Percentiles rank a stretch among this genome's conserved stretches.
Evolutionary conservation across 2,113 vertebrate species (phyloP).

Genomic region (Hylia prasina): DNA sequence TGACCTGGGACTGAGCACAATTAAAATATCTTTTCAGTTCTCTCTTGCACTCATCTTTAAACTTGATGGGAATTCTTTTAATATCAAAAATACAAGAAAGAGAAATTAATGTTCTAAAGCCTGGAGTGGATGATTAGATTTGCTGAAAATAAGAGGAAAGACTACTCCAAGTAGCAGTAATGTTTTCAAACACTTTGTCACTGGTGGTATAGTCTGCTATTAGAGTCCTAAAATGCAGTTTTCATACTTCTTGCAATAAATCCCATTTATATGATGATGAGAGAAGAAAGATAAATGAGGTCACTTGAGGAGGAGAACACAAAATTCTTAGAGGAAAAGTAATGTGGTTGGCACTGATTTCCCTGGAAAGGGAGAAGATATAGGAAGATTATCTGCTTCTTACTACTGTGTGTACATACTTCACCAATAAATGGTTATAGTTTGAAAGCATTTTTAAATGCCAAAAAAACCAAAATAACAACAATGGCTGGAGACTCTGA

Average conservation of each 20-base stretch:
- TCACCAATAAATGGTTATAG: background rate
- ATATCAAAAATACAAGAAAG: background rate
- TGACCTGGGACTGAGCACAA: background rate
- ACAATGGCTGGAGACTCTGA: background rate
- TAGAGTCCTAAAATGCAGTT: background rate
- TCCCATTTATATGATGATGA: background rate
- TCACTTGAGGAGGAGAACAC: background rate
- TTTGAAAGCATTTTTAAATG: background rate
- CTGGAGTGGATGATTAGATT: background rate
- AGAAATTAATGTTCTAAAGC: background rate
- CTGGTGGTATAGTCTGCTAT: background rate
- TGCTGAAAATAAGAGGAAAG: conserved; percentile 1
- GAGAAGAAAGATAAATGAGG: background rate
- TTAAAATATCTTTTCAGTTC: background rate
- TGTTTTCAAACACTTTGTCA: background rate
- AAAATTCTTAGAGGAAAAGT: background rate
- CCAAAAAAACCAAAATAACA: rapidly evolving
- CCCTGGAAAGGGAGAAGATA: background rate
- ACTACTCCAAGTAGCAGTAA: background rate
- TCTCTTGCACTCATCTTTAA: background rate
- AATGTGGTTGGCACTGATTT: background rate
- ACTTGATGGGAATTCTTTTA: background rate
- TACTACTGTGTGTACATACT: background rate
- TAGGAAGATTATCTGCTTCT: background rate
- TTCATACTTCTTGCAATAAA: background rate